Evolutionary conservation across 2,888 invertebrate genomes (phyloP).

Genomic region (Hipparchia semele): DNA sequence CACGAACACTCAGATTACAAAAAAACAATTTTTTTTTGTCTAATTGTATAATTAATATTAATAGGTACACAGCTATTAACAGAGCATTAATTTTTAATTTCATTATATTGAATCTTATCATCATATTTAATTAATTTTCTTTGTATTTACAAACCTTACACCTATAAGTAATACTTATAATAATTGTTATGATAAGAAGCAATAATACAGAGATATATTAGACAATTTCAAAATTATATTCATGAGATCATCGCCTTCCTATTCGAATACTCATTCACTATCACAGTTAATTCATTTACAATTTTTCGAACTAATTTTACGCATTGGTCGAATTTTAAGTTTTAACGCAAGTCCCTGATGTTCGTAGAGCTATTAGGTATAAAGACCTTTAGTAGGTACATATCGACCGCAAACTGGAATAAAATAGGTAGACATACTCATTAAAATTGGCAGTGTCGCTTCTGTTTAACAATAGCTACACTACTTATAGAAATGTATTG

Average conservation of each 20-base stretch:
- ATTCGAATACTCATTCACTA: constrained; percentile 59
- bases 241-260: constrained; percentile 48
- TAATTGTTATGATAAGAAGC: constrained; percentile 29
- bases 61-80: constrained; percentile 60
- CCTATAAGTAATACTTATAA: constrained; percentile 19
- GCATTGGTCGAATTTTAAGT: constrained; percentile 63
- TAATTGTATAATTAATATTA: constrained; percentile 37
- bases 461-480: not conserved
- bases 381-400: too few species aligned
- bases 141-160: constrained; percentile 39
- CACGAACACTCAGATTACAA: not conserved
- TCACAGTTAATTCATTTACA: constrained; percentile 78
- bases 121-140: constrained; percentile 34
- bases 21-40: constrained; percentile 17
- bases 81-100: constrained; percentile 45
- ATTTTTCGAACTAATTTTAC: constrained; percentile 60
- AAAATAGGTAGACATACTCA: too few species aligned
- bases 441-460: not conserved
- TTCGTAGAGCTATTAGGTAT: too few species aligned
- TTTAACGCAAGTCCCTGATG: constrained; percentile 22
- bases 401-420: too few species aligned
- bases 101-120: constrained; percentile 23
- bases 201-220: constrained; percentile 19
- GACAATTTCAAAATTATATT: constrained; percentile 30
- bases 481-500: too few species aligned